Evolutionary conservation across 1,140 invertebrate genomes (phyloP), one percentile per base, ranked within the genome.

Genomic region (Heliconius congener): DNA sequence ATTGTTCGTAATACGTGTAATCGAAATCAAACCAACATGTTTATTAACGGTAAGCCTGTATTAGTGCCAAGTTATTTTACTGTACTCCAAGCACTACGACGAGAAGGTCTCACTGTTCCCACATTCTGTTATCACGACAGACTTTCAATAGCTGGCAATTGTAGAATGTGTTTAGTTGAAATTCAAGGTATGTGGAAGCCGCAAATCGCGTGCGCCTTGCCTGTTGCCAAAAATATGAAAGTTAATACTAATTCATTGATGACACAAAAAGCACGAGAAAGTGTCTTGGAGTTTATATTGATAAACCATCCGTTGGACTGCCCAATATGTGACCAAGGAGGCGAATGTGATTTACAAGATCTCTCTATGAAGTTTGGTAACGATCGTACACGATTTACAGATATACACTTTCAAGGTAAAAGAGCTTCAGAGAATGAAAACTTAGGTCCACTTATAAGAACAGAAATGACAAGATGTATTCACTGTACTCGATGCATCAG

Each of bases 301-400:
- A 97, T 99, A 46, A 99, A 99, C 90, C 99, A 99, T 96, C 99
- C 99, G 0, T 94, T 99, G 4, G 99, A 99, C 95, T 99, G 99
- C 95, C 99, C 99, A 2, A 99, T 99, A 95, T 99, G 99, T 95
- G 99, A 99, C 95, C 99, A 99, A 95, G 99, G 99, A 46, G 99
- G 99, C 1, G 99, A 99, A 95, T 99, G 99, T 94, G 99, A 99
- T 95, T 95, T 99, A 34, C 97, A 99, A 96, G 99, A 99, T 95
- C 98, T 99, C 91, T 98, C 98, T 13, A 99, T 99, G 98, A 97
- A 97, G 42, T 99, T 99, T 95, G 99, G 99, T 2, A 98, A 96
- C 83, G 99, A 99, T 95, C 96, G 98, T 76, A 98, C 98, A 74
- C 95, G 99, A 74, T 99, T 99, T 87, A 97, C 97, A 55, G 99